These are phyloP conservation scores for Engraulis encrasicolus DNA, from an alignment of 2,113 vertebrate genomes.

Conservation along the genomic window DNA sequence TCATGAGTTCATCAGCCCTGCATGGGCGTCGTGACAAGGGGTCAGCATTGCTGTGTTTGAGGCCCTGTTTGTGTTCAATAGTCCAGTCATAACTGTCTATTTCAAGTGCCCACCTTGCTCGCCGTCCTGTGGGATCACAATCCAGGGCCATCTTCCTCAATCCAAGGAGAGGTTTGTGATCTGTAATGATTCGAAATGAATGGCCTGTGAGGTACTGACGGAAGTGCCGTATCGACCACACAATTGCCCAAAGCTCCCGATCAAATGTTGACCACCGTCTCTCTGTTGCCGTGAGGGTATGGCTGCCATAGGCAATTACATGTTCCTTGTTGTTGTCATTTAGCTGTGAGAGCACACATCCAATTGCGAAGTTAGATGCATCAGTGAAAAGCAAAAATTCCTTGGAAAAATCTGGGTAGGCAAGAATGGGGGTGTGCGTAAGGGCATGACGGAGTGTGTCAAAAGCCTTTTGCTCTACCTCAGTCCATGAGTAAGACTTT, in stretches of 20 bases:
- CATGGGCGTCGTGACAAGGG: conserved; percentile 26
- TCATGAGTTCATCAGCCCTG: background rate
- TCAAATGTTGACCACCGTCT: conserved; percentile 33
- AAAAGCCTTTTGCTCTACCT: no score
- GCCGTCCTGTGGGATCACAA: no score
- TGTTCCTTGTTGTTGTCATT: conserved; percentile 7
- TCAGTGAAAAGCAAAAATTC: conserved; percentile 37
- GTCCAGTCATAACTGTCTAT: no score
- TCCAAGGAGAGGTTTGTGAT: no score
- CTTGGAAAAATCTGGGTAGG: conserved; percentile 33
- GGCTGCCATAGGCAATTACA: conserved; percentile 38
- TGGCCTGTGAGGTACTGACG: no score
- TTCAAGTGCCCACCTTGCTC: no score
- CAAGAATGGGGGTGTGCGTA: conserved; percentile 22
- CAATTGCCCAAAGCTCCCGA: no score
- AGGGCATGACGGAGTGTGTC: no score
- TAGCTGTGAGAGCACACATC: conserved; percentile 35
- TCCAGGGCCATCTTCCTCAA: no score
- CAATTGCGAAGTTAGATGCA: conserved; percentile 13
- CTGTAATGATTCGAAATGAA: no score
- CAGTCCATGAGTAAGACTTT: no score
- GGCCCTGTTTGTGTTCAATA: conserved; percentile 33
- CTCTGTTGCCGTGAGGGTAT: conserved; percentile 27
- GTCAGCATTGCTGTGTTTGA: conserved; percentile 31
- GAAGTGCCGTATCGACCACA: no score